Evolutionary conservation across 2,113 vertebrate species (phyloP).

Genomic region (Heterochromis multidens): DNA sequence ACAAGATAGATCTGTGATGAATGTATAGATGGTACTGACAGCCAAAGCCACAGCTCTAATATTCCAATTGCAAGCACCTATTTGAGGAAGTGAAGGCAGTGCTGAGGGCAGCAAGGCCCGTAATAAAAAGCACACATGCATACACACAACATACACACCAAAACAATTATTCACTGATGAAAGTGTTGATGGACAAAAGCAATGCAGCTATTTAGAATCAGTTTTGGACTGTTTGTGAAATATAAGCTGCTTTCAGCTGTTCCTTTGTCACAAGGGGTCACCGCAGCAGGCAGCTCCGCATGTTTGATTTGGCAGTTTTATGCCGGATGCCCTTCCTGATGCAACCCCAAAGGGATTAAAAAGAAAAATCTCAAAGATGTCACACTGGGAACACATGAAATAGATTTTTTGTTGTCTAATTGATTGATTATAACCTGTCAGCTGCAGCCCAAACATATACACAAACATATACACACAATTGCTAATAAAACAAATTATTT

Average conservation of each 20-base stretch:
- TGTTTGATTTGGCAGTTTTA: too few relatives aligned
- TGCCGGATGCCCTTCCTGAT: too few relatives aligned
- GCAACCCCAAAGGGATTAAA: too few relatives aligned
- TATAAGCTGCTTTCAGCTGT: too few relatives aligned
- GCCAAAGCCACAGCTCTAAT: not conserved
- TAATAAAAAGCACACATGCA: not conserved
- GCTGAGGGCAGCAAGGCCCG: not conserved
- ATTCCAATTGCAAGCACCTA: not conserved
- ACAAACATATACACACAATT: not conserved
- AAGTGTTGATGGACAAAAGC: not conserved
- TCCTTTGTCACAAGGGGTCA: too few relatives aligned
- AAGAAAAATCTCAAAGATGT: not conserved
- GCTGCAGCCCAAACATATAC: not conserved
- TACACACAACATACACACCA: not conserved
- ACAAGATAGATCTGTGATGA: not conserved
- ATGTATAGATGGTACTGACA: not conserved
- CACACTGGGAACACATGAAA: not conserved
- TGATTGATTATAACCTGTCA: not conserved
- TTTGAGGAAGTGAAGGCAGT: not conserved
- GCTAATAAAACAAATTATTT: not conserved
- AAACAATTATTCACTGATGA: not conserved
- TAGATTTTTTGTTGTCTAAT: not conserved
- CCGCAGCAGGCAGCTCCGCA: too few relatives aligned
- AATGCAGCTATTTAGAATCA: not conserved
- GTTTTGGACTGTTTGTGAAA: not conserved